A percentile compares a stretch with the other conserved stretches of the same genome.
Evolutionary conservation across 2,113 vertebrate species (phyloP).

Genomic region (Boulengeromyrus knoepffleri): DNA sequence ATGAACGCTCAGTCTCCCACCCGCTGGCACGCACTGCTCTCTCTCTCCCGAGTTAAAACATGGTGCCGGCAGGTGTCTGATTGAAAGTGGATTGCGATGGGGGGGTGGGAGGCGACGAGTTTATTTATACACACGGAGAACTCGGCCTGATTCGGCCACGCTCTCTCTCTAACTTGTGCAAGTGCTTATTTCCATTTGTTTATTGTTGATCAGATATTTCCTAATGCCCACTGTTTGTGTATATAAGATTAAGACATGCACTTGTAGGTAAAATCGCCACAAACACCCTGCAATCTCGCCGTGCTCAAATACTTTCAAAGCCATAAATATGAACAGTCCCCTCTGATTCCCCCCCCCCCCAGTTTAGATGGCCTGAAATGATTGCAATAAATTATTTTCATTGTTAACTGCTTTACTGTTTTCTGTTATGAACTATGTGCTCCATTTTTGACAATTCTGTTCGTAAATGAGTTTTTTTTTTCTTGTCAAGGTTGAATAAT

Average conservation of each 20-base stretch:
- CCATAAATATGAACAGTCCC: not conserved
- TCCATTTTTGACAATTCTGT: not conserved
- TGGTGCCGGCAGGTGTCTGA: not conserved
- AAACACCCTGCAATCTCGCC: not conserved
- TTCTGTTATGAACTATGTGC: not conserved
- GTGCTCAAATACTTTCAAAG: not conserved
- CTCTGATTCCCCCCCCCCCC: not conserved
- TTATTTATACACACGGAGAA: not conserved
- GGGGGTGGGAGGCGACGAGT: not conserved
- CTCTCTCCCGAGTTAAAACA: not conserved
- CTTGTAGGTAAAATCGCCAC: not conserved
- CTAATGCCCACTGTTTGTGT: not conserved
- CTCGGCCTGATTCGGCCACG: not conserved
- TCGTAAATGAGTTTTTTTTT: not conserved
- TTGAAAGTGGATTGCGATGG: not conserved
- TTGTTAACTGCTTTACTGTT: not conserved
- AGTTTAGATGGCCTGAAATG: not conserved
- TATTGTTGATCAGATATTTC: not conserved
- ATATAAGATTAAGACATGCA: not conserved
- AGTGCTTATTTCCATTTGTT: not conserved
- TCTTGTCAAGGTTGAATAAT: not conserved
- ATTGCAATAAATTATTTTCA: not conserved
- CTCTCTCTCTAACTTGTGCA: not conserved
- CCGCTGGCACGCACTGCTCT: not conserved
- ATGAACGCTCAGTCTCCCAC: not conserved